phyloP scores from a whole-genome alignment of 23 tunicate genomes.

The Clavelina lepadiformis region DNA sequence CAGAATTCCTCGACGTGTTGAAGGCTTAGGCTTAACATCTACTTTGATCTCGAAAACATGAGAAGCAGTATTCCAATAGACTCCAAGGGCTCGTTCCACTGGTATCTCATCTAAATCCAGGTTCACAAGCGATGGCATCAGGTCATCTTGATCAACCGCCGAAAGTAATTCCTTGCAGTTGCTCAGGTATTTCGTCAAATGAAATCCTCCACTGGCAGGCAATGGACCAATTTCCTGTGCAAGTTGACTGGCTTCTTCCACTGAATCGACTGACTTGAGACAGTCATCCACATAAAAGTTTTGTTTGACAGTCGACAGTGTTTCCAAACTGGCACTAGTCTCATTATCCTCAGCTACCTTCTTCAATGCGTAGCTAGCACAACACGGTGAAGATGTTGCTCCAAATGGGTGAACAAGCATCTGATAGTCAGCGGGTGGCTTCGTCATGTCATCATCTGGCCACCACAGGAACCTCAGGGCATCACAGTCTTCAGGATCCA shows the following conservation, averaged over 20 bases:
- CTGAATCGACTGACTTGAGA: slow-evolving; percentile 14
- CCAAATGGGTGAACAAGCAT: slow-evolving; percentile 32
- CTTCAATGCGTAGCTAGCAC: slow-evolving; percentile 21
- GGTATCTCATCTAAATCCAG: slow-evolving; percentile 24
- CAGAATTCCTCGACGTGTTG: slow-evolving; percentile 18
- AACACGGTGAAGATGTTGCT: slow-evolving; percentile 35
- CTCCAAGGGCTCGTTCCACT: slow-evolving; percentile 25
- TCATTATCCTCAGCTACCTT: slow-evolving; percentile 16
- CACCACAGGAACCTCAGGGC: no score
- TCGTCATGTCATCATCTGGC: slow-evolving; percentile 11
- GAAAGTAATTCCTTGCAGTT: not conserved
- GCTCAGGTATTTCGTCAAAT: slow-evolving; percentile 1
- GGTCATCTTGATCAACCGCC: not conserved
- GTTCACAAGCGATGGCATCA: slow-evolving; percentile 1
- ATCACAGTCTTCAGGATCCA: slow-evolving; percentile 14
- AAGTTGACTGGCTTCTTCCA: not conserved
- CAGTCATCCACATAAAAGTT: slow-evolving; percentile 45
- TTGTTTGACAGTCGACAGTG: slow-evolving; percentile 10
- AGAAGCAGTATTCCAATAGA: slow-evolving; percentile 22
- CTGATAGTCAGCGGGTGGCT: slow-evolving; percentile 13
- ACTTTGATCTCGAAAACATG: slow-evolving; percentile 19
- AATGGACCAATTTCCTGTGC: not conserved
- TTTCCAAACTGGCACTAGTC: not conserved
- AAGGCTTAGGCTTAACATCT: not conserved
- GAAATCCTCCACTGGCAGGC: slow-evolving; percentile 11